These are phyloP conservation scores for Drosophila oshimai DNA, from an alignment of 1,140 invertebrate genomes.

Conservation along the genomic window DNA sequence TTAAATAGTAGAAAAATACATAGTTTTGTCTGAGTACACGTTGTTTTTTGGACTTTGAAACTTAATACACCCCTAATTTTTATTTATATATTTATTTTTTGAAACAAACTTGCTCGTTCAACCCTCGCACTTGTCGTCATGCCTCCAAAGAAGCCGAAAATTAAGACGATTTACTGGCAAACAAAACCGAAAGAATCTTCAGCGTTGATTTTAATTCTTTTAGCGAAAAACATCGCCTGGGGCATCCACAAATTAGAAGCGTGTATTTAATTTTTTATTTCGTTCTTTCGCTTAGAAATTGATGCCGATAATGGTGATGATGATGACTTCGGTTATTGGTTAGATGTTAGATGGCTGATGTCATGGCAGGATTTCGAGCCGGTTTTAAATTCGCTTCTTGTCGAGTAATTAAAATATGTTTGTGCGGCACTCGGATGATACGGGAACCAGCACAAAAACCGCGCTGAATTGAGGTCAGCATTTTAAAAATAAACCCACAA, in stretches of 20 bases:
- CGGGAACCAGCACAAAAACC: neutral
- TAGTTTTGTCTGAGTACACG: too few relatives aligned
- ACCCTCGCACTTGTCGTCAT: slow-evolving; percentile 27
- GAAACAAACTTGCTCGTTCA: neutral
- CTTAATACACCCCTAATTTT: too few relatives aligned
- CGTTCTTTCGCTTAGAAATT: slow-evolving; percentile 34
- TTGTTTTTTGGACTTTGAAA: too few relatives aligned
- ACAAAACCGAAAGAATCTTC: slow-evolving; percentile 29
- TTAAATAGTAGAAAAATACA: too few relatives aligned
- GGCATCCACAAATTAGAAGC: slow-evolving; percentile 29
- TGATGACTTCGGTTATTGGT: slow-evolving; percentile 31
- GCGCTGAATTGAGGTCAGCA: slow-evolving; percentile 36
- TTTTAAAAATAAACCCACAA: slow-evolving; percentile 24
- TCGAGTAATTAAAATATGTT: slow-evolving; percentile 39
- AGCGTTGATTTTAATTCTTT: neutral
- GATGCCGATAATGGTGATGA: slow-evolving; percentile 55
- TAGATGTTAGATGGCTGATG: slow-evolving; percentile 40
- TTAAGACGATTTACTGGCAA: slow-evolving; percentile 40
- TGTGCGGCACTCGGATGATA: slow-evolving; percentile 13
- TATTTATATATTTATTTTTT: neutral
- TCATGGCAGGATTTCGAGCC: slow-evolving; percentile 63
- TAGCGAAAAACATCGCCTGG: neutral
- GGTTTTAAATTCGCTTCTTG: slow-evolving; percentile 32
- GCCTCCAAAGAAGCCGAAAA: slow-evolving; percentile 8
- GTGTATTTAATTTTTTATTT: slow-evolving; percentile 17